Conservation (phyloP, 2,888 invertebrate genomes). For the Dendrolimus pini region DNA sequence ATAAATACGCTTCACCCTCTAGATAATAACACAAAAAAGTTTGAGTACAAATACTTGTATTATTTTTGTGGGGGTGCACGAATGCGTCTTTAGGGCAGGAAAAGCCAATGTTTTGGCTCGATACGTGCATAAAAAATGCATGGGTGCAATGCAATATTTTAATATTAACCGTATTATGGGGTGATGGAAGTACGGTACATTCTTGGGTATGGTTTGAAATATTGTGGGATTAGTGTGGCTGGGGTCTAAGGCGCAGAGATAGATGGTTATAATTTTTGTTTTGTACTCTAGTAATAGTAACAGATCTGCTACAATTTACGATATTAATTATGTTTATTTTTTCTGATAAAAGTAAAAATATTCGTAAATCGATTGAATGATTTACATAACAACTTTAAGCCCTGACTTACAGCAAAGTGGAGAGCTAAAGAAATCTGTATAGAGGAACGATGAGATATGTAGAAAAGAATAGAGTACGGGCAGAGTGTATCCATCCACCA, state of each 20-base stretch:
- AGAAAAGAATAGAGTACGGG: too few species aligned
- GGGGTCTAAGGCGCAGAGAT: slow-evolving; percentile 2
- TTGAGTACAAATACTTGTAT: slow-evolving; percentile 72
- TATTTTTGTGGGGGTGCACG: slow-evolving; percentile 57
- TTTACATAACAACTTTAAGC: too few species aligned
- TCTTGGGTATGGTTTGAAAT: slow-evolving; percentile 32
- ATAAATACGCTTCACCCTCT: background rate
- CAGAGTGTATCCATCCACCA: too few species aligned
- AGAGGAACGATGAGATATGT: too few species aligned
- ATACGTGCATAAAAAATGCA: slow-evolving; percentile 61
- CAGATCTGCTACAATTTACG: too few species aligned
- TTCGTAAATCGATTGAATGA: too few species aligned
- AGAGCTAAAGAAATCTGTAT: too few species aligned
- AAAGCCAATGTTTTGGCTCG: slow-evolving; percentile 68
- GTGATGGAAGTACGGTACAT: slow-evolving; percentile 44
- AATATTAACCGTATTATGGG: slow-evolving; percentile 72
- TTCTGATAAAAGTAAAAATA: too few species aligned
- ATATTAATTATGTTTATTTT: too few species aligned
- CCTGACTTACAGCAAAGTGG: too few species aligned
- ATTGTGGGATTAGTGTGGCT: slow-evolving; percentile 38
- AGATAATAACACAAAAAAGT: slow-evolving; percentile 30
- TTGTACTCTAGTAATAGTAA: too few species aligned
- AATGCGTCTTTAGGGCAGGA: slow-evolving; percentile 31
- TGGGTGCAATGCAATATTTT: slow-evolving; percentile 70
- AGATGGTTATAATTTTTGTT: too few species aligned